Evolutionary conservation across 2,113 vertebrate genomes (phyloP), one percentile per base, ranked within the genome.

Genomic region (Halcyon senegalensis): DNA sequence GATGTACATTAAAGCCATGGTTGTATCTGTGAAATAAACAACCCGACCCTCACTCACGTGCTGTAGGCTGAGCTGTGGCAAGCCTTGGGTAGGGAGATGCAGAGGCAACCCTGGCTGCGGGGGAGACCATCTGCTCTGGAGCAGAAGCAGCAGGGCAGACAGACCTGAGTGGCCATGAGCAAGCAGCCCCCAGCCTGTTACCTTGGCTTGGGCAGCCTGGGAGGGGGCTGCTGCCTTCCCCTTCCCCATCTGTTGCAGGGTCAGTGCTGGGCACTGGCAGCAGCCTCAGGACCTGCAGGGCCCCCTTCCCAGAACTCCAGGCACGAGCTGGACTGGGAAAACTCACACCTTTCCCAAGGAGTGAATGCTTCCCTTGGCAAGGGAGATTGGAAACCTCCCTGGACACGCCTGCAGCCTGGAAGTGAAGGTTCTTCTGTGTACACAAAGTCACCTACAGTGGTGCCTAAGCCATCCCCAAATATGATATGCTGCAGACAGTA

Each of bases 1-100:
- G 51, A 43, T 94, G 80, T 94, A 94, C 27, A 75, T 84, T 96
- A 86, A 87, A 91, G 84, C 80, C 33, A 78, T 82, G 87, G 84
- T 44, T 89, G 3, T 72, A 30, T 91, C 66, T 95, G 80, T 94
- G 89, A 97, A 97, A 96, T 95, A 96, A 96, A 97, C 30, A 94
- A 91, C 43, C 51, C 46, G 33, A 92, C 91, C 21, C 64, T 50
- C 12, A 3, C 23, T 67, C 3, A 0, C 0, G 5, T 3, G 2
- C 76, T 33, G 4, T 24, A 51, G 30, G 19, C 51, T 80, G 44
- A 50, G 24, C 33, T 59, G 12, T 46, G 35, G 62, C 82, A 84
- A 60, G 69, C 27, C 53, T 78, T 7, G 10, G 2, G 0, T 5
- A 46, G 14, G 27, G 27, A 35, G 28, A n/a, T 72, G 53, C 55